Evolutionary conservation across 2,797 vertebrate genomes (phyloP), one percentile per base, ranked within the genome.

Genomic region (Champsocephalus esox): DNA sequence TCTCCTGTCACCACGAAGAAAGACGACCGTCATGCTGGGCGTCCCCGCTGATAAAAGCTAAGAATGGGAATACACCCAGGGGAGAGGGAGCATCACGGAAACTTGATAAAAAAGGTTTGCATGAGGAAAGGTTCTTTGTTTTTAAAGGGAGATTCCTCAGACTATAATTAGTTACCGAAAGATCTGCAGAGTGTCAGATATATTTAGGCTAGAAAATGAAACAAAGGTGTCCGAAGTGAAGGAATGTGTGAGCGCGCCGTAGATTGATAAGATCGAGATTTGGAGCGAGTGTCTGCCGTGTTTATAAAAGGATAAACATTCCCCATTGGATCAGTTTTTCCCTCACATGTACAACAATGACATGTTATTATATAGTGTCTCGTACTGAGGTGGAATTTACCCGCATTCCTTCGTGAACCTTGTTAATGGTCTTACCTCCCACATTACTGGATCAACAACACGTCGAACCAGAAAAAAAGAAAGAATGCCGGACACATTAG

Each of bases 301-400:
- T 90, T 90, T 90, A 83, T 65, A 57, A 72, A 34, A 78, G 44
- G 62, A 90, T 87, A 87, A 89, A 90, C 82, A 83, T 74, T 82
- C 67, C 77, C 43, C 56, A 62, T 74, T 79, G 68, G 71, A 82
- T 84, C 65, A 66, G 43, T 50, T 74, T 49, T 56, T 44, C 52
- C 52, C 66, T 32, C 63, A 60, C 54, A 66, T 74, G 60, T 54
- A 73, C 65, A 67, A 46, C 16, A 45, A 73, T 80, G 86, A 70
- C 66, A 88, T 86, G 67, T 81, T 24, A 21, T 21, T 21, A 21
- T 21, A 21, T 81, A 73, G 71, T 69, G 75, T 90, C 75, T 77
- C 5, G 16, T 34, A 28, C 19, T 11, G 10, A 66, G 32, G 21
- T 70, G 79, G 82, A 87, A 87, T 75, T 70, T 32, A 75, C 56